Evolutionary conservation across 2,888 invertebrate species (phyloP).

Genomic region (Spisula solida): DNA sequence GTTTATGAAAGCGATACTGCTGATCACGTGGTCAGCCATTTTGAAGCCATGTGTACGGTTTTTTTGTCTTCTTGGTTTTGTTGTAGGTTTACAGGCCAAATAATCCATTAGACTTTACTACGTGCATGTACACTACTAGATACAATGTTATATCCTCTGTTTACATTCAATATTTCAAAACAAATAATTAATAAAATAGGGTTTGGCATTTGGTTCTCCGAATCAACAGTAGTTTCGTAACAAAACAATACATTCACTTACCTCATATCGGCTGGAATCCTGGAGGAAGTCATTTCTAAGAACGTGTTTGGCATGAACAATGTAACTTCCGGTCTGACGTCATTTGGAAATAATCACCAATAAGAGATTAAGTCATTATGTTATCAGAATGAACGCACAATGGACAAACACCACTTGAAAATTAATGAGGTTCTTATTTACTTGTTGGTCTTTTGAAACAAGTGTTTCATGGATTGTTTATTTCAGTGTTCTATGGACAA

Average conservation of each 20-base stretch:
- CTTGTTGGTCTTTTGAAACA: background rate
- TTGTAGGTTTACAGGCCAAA: background rate
- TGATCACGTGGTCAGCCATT: background rate
- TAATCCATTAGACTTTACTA: background rate
- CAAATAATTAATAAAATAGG: background rate
- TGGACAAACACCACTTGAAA: background rate
- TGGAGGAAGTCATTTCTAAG: background rate
- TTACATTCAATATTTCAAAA: no score
- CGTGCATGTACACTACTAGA: background rate
- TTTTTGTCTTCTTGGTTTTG: background rate
- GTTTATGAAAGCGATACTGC: background rate
- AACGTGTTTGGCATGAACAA: background rate
- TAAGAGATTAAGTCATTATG: background rate
- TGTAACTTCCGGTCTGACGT: background rate
- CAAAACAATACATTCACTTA: background rate
- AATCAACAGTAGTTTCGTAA: background rate
- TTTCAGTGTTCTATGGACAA: no score
- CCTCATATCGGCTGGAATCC: background rate
- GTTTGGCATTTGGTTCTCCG: background rate
- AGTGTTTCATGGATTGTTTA: no score
- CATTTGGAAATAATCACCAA: background rate
- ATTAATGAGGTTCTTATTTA: background rate
- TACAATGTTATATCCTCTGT: no score
- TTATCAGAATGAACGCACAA: background rate
- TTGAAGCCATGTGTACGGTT: background rate